Base-by-base conservation (phyloP, 2,797 vertebrate genomes). In the Hypotaenidia philippensis region DNA sequence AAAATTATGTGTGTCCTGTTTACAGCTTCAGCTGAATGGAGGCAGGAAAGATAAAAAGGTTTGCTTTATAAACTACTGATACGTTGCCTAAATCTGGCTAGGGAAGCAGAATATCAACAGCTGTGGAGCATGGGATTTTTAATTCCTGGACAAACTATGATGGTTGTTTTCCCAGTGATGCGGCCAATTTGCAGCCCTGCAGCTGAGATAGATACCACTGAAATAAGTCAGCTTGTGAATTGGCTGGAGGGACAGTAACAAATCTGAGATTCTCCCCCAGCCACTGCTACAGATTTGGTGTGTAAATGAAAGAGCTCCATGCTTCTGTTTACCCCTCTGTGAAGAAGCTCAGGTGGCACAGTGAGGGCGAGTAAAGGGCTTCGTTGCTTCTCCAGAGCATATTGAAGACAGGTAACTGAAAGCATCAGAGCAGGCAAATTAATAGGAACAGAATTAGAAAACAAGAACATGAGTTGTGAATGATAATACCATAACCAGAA, bases 31-130 rank as follows among this genome's bases (percentile, higher is more conserved):
- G 72, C 36, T 92, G 89, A 95, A 80, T 12, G 1, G 79, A 92
- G 65, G 80, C 55, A 81, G 65, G 61, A 92, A 93, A 89, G 75
- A 95, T 65, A 57, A 94, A 44, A 95, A 93, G 71, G 69, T 78
- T 81, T 91, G 23, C 66, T 45, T 91, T 81, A 40, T 56, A 70
- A 86, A 88, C 76, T 78, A 76, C 57, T 76, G 64, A 89, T 80
- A 63, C 1, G 1, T 72, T 92, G 61, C 79, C 36, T 76, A 81
- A 89, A 76, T 82, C 77, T 86, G 52, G 45, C 12, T 92, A 40
- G 31, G 52, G 76, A 72, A 71, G 55, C 27, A 81, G 87, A 95
- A 59, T 63, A 89, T 72, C 65, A 92, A 89, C 93, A 93, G 81
- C 75, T 95, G 86, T 27, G 21, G 49, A 89, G 55, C 66, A 66